Evolutionary conservation across 2,888 invertebrate genomes (phyloP), one percentile per base, ranked within the genome.

Genomic region (Chesias legatella): DNA sequence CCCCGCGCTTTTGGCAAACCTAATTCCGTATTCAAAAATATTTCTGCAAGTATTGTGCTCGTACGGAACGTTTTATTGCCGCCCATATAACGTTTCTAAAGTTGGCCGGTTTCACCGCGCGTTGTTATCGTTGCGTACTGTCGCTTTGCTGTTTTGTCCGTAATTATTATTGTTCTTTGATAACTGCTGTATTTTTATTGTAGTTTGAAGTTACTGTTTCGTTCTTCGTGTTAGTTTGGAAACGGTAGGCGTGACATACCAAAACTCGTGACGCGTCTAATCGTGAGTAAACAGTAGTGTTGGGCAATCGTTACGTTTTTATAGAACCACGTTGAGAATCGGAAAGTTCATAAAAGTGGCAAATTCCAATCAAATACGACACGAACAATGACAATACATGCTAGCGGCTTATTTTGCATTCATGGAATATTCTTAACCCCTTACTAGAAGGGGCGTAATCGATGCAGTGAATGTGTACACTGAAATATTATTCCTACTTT

Each of bases 1-100:
- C 79, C 85, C 83, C 84, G 84, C 84, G 78, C 78, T 79, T 85
- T 86, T 83, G 84, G 77, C 84, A 80, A 83, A 86, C 88, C 88
- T 88, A 88, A 88, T 88, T 88, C 85, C 77, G 88, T 88, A 88
- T 88, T 88, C 88, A 88, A 88, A 88, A 88, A 88, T 88, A 86
- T 88, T 85, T 86, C 81, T 80, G 81, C 86, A 78, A 85, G 86
- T 86, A 86, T 88, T 86, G 88, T 88, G 77, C 76, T 82, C 77
- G 85, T 80, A 84, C 81, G 77, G 72, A 79, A 77, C 83, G 79
- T 84, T 88, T 88, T 88, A 88, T 88, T 77, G 74, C 84, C 73
- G 77, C 59, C 79, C 84, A 79, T 88, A 88, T 88, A 88, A 83
- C 86, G 88, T 83, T 88, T 88, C 86, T 83, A 86, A 88, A 88